Evolutionary conservation across 1,140 invertebrate species (phyloP).

Genomic region (Neodiprion lecontei): DNA sequence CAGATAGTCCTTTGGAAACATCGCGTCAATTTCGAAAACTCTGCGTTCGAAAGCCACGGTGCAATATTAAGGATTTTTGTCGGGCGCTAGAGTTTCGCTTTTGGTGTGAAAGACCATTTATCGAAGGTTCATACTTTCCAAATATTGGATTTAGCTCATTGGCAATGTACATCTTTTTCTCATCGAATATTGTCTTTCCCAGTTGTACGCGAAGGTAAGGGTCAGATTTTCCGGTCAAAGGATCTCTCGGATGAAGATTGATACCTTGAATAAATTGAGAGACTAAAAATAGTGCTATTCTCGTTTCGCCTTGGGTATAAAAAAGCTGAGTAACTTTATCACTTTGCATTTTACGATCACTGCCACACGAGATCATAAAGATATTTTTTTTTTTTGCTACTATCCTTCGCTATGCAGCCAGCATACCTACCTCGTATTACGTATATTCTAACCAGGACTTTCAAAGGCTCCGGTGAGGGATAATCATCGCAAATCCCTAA

Average conservation of each 20-base stretch:
- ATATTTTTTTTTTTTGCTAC: neutral
- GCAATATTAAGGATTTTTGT: neutral
- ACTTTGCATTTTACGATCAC: too few species aligned
- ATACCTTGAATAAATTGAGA: conserved; percentile 54
- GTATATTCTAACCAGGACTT: conserved; percentile 80
- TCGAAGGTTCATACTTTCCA: conserved; percentile 70
- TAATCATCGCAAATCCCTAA: conserved; percentile 69
- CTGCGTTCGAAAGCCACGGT: conserved; percentile 52
- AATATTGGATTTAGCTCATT: conserved; percentile 87
- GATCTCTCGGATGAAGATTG: conserved; percentile 76
- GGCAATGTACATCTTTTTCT: conserved; percentile 77
- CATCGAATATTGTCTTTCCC: conserved; percentile 71
- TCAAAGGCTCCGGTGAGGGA: conserved; percentile 72
- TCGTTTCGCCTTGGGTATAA: neutral
- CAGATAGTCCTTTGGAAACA: conserved; percentile 76
- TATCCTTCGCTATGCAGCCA: neutral
- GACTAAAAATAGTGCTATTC: neutral
- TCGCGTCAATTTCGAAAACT: conserved; percentile 78
- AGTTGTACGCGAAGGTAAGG: conserved; percentile 77
- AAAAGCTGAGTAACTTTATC: neutral
- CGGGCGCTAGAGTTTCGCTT: neutral
- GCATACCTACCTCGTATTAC: conserved; percentile 68
- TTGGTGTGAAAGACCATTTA: conserved; percentile 35
- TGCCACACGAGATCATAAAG: neutral
- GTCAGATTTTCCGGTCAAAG: conserved; percentile 75